A percentile compares a stretch with the other conserved stretches of the same genome.
These are phyloP conservation scores for Chrysotoxum bicinctum DNA, from an alignment of 2,888 invertebrate genomes.

Conservation along the genomic window DNA sequence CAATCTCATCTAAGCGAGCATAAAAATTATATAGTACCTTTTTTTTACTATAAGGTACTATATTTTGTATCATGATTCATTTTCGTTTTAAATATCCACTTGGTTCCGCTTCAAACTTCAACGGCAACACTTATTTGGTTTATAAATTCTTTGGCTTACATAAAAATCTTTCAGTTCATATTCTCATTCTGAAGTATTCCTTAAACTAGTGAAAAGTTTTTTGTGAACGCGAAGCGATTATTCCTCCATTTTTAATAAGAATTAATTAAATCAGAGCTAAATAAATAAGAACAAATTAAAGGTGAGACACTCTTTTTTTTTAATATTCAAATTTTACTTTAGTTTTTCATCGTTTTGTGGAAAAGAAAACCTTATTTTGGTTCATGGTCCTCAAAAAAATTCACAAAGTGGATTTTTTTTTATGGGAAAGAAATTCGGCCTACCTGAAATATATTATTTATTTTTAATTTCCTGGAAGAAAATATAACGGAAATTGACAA, in stretches of 20 bases:
- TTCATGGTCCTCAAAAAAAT: background rate
- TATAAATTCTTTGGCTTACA: slow-evolving; percentile 33
- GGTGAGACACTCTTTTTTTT: slow-evolving; percentile 12
- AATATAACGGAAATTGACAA: background rate
- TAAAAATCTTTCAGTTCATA: slow-evolving; percentile 38
- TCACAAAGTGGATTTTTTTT: background rate
- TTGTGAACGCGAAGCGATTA: slow-evolving; percentile 54
- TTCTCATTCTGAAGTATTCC: slow-evolving; percentile 42
- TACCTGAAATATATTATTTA: background rate
- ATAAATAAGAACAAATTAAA: slow-evolving; percentile 22
- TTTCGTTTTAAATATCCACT: background rate
- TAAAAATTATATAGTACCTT: no score
- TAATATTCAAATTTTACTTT: background rate
- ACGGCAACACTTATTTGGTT: background rate
- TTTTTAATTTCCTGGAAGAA: background rate
- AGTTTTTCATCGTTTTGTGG: background rate
- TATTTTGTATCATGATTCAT: background rate
- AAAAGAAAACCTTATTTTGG: background rate
- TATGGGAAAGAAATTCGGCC: background rate
- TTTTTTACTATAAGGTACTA: no score
- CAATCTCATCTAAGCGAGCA: no score
- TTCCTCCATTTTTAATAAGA: slow-evolving; percentile 42
- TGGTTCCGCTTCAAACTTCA: background rate
- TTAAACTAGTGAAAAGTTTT: slow-evolving; percentile 17
- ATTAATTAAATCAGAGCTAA: slow-evolving; percentile 31